These are phyloP conservation scores for Anagrus nilaparvatae DNA, from an alignment of 1,140 invertebrate species.

Conservation along the genomic window DNA sequence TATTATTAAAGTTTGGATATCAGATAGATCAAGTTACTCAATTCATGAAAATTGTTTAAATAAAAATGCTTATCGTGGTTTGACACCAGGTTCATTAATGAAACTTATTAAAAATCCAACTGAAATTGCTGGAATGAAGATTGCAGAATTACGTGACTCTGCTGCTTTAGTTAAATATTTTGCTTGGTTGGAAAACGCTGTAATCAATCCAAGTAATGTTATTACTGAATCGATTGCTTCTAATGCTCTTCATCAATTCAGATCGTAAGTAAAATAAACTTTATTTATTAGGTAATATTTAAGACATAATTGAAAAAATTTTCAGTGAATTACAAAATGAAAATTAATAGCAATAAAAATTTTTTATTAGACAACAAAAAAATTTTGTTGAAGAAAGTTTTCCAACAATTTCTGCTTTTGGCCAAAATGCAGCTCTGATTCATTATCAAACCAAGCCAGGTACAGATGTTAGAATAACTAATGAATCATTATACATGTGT, in stretches of 20 bases:
- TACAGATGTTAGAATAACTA: conserved; percentile 11
- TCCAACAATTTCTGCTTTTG: conserved; percentile 14
- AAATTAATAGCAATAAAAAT: too few species aligned
- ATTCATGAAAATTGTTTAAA: conserved; percentile 42
- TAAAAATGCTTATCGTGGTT: conserved; percentile 41
- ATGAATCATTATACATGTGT: conserved; percentile 13
- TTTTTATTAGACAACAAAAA: too few species aligned
- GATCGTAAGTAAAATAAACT: too few species aligned
- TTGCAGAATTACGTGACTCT: conserved; percentile 80
- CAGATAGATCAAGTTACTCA: conserved; percentile 56
- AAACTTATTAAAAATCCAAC: conserved; percentile 86
- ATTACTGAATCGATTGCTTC: too few species aligned
- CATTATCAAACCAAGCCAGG: conserved; percentile 11
- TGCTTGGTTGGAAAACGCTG: conserved; percentile 78
- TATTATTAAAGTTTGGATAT: conserved; percentile 53
- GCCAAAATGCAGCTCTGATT: conserved; percentile 13
- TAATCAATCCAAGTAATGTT: conserved; percentile 45
- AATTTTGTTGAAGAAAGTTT: too few species aligned
- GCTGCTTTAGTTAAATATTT: conserved; percentile 86
- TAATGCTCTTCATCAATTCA: too few species aligned
- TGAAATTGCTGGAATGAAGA: conserved; percentile 76
- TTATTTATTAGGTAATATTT: too few species aligned
- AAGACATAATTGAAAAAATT: too few species aligned
- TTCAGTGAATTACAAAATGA: conserved; percentile 4
- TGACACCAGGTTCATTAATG: conserved; percentile 50